Base-by-base conservation (phyloP, 1,140 invertebrate genomes). In the Heliconius eleuchia region DNA sequence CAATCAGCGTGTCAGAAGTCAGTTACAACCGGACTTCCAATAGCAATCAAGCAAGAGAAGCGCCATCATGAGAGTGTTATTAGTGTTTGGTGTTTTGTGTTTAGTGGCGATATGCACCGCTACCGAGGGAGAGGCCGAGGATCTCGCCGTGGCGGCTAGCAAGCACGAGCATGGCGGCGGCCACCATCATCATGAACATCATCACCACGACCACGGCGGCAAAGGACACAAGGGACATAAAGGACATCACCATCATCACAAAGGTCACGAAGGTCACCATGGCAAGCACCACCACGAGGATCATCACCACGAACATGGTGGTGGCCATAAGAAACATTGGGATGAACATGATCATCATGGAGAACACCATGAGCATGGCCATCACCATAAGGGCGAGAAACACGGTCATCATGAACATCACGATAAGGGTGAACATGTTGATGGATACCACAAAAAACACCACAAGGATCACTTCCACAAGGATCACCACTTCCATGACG, bases 381-480 rank as follows among this genome's bases (percentile, higher is more conserved):
- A 96, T 83, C 95, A 95, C 73, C 95, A 96, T 83, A 96, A 96
- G 84, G 96, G 96, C 30, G 94, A 90, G 73, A 95, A 95, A 86
- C 96, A 95, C 88, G 95, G 95, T 19, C 95, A 96, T 81, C 95
- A 96, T 76, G 95, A 96, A 57, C 92, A 92, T 70, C 96, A 96
- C 92, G 95, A 96, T 74, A 96, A 96, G 88, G 96, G 96, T 3
- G 96, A 96, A 84, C 95, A 95, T 86, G 95, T 94, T 76, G 96
- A 96, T 82, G 96, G 96, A n/a, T 95, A 95, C 82, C 96, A 97
- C 89, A 96, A 96, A 80, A 94, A 96, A 3, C 95, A 97, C 84
- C 96, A 97, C 84, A 87, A 96, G 80, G 96, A 97, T 87, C 96
- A 97, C 86, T 96, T 95, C 91, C 96, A 97, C 88, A 97, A 97